A percentile compares a stretch with the other conserved stretches of the same genome.
Evolutionary conservation across 1,140 invertebrate genomes (phyloP).

Genomic region (Uloborus diversus): DNA sequence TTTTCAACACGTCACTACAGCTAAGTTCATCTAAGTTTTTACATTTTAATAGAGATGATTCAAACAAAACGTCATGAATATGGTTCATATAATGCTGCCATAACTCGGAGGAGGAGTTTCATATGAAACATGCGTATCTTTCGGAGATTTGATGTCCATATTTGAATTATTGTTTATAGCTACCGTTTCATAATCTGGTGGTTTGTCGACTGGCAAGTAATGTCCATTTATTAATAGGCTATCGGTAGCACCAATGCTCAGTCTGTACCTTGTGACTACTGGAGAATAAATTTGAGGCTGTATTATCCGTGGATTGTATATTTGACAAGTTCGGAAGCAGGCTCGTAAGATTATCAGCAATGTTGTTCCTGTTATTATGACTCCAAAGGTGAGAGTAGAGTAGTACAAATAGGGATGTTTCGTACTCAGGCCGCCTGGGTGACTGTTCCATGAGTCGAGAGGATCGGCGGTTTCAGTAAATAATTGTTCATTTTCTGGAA

Average conservation of each 20-base stretch:
- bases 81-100: background rate
- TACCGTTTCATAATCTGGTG: conserved; percentile 2
- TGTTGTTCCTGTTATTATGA: background rate
- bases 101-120: conserved; percentile 25
- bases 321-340: background rate
- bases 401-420: conserved; percentile 5
- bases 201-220: background rate
- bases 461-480: background rate
- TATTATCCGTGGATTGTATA: background rate
- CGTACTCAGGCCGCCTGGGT: background rate
- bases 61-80: too few relatives aligned
- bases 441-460: background rate
- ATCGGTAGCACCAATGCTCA: background rate
- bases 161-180: background rate
- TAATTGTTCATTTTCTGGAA: background rate
- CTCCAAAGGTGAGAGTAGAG: background rate
- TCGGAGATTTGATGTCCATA: background rate
- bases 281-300: background rate
- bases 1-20: too few relatives aligned
- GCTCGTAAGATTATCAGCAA: background rate
- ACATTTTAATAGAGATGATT: too few relatives aligned
- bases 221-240: background rate
- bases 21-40: too few relatives aligned
- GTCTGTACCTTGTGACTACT: background rate
- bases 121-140: background rate